A percentile compares a stretch with the other conserved stretches of the same genome.
These are phyloP conservation scores for Parauchenoglanis punctatus DNA, from an alignment of 2,797 vertebrate genomes.

Conservation along the genomic window DNA sequence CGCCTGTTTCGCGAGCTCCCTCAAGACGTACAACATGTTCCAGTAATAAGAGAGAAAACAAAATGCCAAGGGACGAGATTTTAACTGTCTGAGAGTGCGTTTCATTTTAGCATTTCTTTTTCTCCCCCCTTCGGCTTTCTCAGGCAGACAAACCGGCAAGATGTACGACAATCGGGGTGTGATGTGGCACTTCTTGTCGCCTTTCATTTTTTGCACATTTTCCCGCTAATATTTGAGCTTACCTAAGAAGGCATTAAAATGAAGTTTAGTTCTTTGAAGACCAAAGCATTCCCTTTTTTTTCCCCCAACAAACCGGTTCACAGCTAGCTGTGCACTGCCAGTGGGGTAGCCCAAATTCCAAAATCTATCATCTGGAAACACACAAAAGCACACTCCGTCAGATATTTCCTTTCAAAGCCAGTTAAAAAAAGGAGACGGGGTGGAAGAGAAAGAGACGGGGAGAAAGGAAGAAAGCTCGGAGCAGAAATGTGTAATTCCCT, in stretches of 20 bases:
- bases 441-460: conserved; percentile 44
- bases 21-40: conserved; percentile 58
- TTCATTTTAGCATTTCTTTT: conserved; percentile 67
- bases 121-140: conserved; percentile 37
- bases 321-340: conserved; percentile 96
- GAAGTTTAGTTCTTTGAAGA: conserved; percentile 99
- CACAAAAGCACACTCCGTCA: conserved; percentile 93
- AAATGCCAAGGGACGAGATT: conserved; percentile 69
- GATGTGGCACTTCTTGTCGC: conserved; percentile 79
- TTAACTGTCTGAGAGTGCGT: conserved; percentile 70
- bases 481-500: conserved; percentile 89
- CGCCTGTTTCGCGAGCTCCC: conserved; percentile 48
- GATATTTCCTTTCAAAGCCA: conserved; percentile 88
- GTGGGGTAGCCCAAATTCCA: conserved; percentile 99
- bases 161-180: conserved; percentile 73
- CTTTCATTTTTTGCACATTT: conserved; percentile 81
- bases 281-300: conserved; percentile 88
- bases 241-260: conserved; percentile 98
- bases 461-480: conserved; percentile 70
- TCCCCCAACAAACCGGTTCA: conserved; percentile 97
- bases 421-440: conserved; percentile 61
- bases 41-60: conserved; percentile 57
- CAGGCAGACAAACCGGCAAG: conserved; percentile 64
- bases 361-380: conserved; percentile 99
- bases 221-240: conserved; percentile 92